A percentile compares a stretch with the other conserved stretches of the same genome.
Conservation (phyloP, 2,113 vertebrate species). For the Phalacrocorax brasilianus region DNA sequence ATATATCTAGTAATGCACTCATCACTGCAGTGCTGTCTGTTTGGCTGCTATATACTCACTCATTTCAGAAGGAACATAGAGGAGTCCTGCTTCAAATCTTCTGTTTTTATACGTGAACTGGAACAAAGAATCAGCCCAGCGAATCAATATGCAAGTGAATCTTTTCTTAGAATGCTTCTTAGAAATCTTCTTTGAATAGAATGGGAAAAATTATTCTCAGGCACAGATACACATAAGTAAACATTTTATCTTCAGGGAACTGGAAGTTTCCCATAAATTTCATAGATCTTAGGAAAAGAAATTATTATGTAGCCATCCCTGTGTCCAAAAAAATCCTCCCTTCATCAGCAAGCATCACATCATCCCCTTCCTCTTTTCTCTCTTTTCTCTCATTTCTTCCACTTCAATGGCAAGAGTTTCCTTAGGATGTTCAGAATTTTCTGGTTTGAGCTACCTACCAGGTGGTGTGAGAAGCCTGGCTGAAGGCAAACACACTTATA, state of each 20-base stretch:
- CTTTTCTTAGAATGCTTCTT: neutral
- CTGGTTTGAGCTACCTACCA: neutral
- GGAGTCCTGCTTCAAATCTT: neutral
- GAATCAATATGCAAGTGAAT: neutral
- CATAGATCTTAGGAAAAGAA: neutral
- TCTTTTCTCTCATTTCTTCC: neutral
- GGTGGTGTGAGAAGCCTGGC: neutral
- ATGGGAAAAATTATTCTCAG: neutral
- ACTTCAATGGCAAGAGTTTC: neutral
- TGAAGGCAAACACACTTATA: neutral
- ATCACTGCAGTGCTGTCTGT: neutral
- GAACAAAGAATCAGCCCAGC: neutral
- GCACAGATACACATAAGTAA: neutral
- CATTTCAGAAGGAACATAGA: neutral
- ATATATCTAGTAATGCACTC: neutral
- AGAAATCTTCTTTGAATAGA: neutral
- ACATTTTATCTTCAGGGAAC: neutral
- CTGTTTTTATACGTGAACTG: fast-evolving
- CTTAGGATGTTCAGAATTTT: neutral
- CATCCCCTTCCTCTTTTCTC: neutral
- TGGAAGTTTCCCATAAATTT: neutral
- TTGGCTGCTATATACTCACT: neutral
- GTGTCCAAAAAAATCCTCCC: fast-evolving
- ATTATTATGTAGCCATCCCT: fast-evolving
- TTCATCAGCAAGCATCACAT: neutral